Percentiles rank a stretch among this genome's conserved stretches.
Evolutionary conservation across 1,140 invertebrate species (phyloP).

Genomic region (Tetragonula clypearis): DNA sequence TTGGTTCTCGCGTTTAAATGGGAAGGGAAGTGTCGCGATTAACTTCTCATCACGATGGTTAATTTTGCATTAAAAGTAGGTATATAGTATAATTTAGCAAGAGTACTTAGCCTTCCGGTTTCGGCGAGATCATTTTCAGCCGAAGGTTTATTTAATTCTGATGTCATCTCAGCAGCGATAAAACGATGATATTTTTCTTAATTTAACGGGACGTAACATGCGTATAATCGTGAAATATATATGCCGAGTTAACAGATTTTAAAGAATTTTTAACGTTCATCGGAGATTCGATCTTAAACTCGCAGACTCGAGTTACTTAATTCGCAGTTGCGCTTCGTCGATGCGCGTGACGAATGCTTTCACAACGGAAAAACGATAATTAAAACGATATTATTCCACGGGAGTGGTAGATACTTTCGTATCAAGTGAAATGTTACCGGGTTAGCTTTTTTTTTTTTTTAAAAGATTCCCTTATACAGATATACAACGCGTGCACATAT

Average conservation of each 20-base stretch:
- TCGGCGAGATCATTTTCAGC: background rate
- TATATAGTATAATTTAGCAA: background rate
- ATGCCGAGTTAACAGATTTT: no score
- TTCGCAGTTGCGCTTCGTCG: background rate
- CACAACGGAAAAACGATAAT: background rate
- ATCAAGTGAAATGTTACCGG: constrained; percentile 67
- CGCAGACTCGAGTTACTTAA: background rate
- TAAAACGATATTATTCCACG: background rate
- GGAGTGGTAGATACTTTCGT: background rate
- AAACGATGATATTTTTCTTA: background rate
- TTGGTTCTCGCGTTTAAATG: background rate
- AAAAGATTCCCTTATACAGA: constrained; percentile 15
- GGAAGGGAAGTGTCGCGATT: background rate
- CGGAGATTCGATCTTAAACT: no score
- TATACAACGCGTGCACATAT: background rate
- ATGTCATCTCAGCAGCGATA: background rate
- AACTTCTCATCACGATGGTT: background rate
- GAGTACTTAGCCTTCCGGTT: background rate
- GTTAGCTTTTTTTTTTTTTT: constrained; percentile 54
- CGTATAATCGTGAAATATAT: no score
- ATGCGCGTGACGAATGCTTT: background rate
- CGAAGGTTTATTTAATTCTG: background rate
- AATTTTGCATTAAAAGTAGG: constrained; percentile 5
- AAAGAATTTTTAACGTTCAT: no score
- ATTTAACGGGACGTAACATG: no score